Evolutionary conservation across 2,797 vertebrate species (phyloP).

Genomic region (Hypotaenidia philippensis): DNA sequence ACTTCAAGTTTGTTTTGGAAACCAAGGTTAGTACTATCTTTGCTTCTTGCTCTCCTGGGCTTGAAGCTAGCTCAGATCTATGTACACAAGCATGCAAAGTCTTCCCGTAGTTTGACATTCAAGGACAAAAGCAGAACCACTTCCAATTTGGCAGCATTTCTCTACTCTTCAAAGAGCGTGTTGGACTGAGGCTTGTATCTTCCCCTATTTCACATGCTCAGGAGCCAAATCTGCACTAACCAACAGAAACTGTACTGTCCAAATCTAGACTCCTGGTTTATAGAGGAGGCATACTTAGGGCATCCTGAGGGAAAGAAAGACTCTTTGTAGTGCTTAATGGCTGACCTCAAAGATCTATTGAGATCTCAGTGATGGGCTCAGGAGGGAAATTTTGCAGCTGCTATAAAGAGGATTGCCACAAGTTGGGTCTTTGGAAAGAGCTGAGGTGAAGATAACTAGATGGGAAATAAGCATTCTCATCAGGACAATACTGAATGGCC

Average conservation of each 20-base stretch:
- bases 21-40: background rate
- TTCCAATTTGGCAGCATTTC: background rate
- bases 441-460: background rate
- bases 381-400: background rate
- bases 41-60: background rate
- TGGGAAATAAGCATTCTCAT: background rate
- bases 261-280: background rate
- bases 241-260: background rate
- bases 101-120: background rate
- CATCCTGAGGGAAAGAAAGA: background rate
- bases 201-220: background rate
- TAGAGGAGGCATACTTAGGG: background rate
- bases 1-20: conserved; percentile 36
- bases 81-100: background rate
- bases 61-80: background rate
- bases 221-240: background rate
- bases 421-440: background rate
- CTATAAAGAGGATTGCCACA: background rate
- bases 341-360: background rate
- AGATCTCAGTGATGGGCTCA: background rate
- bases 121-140: background rate
- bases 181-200: background rate
- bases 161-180: background rate
- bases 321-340: background rate
- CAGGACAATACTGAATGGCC: background rate